phyloP scores from a whole-genome alignment of 2,888 invertebrate genomes.

The Dusona sp. region DNA sequence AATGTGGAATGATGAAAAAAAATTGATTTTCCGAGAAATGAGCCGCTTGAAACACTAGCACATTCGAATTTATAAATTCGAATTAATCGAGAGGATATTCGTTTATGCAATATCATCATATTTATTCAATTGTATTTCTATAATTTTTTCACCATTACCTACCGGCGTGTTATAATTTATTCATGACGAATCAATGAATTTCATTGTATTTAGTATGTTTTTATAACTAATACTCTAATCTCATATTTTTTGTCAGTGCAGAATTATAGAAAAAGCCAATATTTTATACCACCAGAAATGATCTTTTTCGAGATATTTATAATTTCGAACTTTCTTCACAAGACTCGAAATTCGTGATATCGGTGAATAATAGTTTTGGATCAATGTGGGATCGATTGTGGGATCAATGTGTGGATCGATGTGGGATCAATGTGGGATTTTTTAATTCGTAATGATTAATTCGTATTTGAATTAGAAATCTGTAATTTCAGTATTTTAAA shows the following conservation, averaged over 20 bases:
- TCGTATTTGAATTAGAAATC: not conserved
- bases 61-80: not conserved
- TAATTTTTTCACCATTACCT: not conserved
- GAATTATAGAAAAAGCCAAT: not conserved
- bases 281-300: not conserved
- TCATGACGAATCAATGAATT: not conserved
- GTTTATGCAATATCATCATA: not conserved
- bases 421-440: not conserved
- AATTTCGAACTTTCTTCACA: not conserved
- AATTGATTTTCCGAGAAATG: not conserved
- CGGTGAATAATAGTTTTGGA: not conserved
- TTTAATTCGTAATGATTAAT: not conserved
- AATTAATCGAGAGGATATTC: not conserved
- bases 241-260: not conserved
- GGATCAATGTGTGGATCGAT: too few relatives aligned
- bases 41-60: not conserved
- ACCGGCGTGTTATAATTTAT: not conserved
- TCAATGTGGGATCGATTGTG: not conserved
- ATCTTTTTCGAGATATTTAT: not conserved
- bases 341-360: not conserved
- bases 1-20: not conserved
- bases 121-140: conserved; percentile 6
- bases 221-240: not conserved
- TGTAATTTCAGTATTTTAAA: not conserved
- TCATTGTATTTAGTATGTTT: not conserved